phyloP scores from a whole-genome alignment of 2,888 invertebrate species.

The Andrena praecox region DNA sequence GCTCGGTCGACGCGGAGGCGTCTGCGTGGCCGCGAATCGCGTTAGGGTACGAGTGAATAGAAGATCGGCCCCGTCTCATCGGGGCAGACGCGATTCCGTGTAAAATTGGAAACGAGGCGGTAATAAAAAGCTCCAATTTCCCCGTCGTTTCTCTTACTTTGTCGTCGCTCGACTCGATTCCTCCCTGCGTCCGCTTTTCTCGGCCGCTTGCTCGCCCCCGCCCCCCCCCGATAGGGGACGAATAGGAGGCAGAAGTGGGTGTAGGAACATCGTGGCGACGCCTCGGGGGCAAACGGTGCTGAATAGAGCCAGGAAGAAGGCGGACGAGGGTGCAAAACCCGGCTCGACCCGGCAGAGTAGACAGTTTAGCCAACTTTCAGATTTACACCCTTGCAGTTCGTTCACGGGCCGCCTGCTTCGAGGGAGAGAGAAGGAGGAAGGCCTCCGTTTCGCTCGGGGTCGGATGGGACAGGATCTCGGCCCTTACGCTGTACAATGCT shows the following conservation, averaged over 20 bases:
- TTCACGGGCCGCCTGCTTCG: conserved; percentile 78
- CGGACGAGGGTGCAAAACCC: conserved; percentile 69
- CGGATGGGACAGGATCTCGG: conserved; percentile 26
- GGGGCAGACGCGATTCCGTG: conserved; percentile 61
- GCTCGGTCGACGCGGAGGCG: conserved; percentile 32
- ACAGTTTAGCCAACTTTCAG: conserved; percentile 82
- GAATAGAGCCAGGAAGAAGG: conserved; percentile 65
- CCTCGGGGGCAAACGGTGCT: conserved; percentile 67
- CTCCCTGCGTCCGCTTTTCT: background rate
- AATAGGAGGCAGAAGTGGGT: background rate
- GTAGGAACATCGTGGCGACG: conserved; percentile 62
- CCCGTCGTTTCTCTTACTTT: conserved; percentile 51
- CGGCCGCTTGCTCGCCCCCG: background rate
- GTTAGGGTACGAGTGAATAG: conserved; percentile 66
- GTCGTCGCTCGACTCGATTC: conserved; percentile 11
- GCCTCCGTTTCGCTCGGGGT: conserved; percentile 53
- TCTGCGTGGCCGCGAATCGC: conserved; percentile 61
- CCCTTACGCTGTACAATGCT: conserved; percentile 57
- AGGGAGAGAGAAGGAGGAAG: conserved; percentile 53
- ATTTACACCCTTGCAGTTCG: conserved; percentile 81
- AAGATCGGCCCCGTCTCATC: conserved; percentile 38
- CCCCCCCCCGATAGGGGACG: background rate
- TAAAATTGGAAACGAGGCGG: conserved; percentile 75
- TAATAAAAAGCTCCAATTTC: conserved; percentile 77
- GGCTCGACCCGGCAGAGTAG: conserved; percentile 68